Evolutionary conservation across 2,797 vertebrate species (phyloP).

Genomic region (Rhinogobio ventralis): DNA sequence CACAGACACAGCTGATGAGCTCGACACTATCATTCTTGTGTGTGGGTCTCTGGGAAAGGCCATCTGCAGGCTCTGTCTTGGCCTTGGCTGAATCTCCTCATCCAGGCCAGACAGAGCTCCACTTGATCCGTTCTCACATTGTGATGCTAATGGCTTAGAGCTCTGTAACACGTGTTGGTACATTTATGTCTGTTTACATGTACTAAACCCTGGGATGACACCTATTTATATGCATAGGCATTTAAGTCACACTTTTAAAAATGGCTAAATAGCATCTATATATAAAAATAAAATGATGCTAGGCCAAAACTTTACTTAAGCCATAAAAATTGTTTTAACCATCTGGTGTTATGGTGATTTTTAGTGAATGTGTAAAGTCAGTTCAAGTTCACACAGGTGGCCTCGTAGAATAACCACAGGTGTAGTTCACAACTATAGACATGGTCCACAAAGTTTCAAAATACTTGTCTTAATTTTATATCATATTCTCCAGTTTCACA

Average conservation of each 20-base stretch:
- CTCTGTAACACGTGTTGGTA: constrained; percentile 56
- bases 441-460: background rate
- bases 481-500: background rate
- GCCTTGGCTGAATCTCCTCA: constrained; percentile 69
- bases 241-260: background rate
- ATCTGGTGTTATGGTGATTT: background rate
- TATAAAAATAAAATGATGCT: background rate
- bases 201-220: constrained; percentile 14
- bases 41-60: constrained; percentile 73
- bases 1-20: constrained; percentile 81
- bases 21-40: constrained; percentile 80
- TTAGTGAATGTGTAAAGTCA: background rate
- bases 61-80: constrained; percentile 78
- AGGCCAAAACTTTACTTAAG: background rate
- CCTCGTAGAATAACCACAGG: background rate
- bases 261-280: background rate
- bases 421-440: background rate
- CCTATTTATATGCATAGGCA: background rate
- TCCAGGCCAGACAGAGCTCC: constrained; percentile 63
- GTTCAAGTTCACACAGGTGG: background rate
- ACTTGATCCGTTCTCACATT: constrained; percentile 63
- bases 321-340: background rate
- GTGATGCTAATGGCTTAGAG: constrained; percentile 61
- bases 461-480: background rate
- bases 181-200: constrained; percentile 54